Base-by-base conservation (phyloP, 2,888 invertebrate genomes). In the Agriotes lineatus region DNA sequence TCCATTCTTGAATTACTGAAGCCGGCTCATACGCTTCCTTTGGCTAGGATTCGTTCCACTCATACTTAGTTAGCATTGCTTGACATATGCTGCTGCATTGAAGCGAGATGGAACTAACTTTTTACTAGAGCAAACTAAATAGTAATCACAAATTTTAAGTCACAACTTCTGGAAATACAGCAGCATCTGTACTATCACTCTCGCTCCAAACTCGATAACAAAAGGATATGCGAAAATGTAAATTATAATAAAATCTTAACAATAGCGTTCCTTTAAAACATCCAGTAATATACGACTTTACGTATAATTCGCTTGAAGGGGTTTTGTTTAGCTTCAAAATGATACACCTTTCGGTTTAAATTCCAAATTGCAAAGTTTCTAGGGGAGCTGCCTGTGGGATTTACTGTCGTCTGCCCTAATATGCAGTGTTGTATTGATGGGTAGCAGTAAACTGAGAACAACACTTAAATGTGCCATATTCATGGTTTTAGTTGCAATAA, bases 161-260 rank as follows among this genome's bases (percentile, higher is more conserved):
- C n/a, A n/a, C n/a, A 35, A 35, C 12, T 42, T 3, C 14, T 18
- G 14, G 16, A 16, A 48, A 48, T 48, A 10, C 48, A 48, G 5
- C 48, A 48, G 22, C 22, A 25, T 10, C 14, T 48, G 12, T 14
- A 42, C 18, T 7, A 25, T 25, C 7, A 25, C 25, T 25, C 25
- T 3, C 25, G 7, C 7, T 5, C 25, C 3, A 7, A 25, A 25
- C 16, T 54, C 16, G 6, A 37, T n/a, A 54, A 44, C 33, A 30
- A 14, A 44, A 25, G 30, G 58, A 59, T 59, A 59, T 59, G 58
- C 58, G 18, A 59, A 59, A 59, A 42, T 59, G 45, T 39, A n/a
- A 14, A 39, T 44, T 44, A 45, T 30, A 44, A 30, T 44, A 9
- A 19, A 42, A 42, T 58, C 14, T 42, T 22, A 48, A 0, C 20